phyloP scores from a whole-genome alignment of 2,888 invertebrate genomes.

The Spialia ferax region DNA sequence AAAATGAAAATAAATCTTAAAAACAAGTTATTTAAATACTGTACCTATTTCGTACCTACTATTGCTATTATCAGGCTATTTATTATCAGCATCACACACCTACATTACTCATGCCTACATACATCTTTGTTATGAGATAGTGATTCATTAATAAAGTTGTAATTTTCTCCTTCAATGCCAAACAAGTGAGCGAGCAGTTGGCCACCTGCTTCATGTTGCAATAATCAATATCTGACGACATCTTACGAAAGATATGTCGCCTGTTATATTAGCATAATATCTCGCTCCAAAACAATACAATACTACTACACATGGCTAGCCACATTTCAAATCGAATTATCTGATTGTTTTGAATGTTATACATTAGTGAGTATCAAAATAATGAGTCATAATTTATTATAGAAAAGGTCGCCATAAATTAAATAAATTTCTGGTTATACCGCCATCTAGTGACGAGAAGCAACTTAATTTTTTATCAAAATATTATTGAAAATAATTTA shows the following conservation, averaged over 20 bases:
- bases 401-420: neutral
- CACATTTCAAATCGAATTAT: slow-evolving; percentile 50
- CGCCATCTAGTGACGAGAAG: slow-evolving; percentile 22
- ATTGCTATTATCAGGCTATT: too few relatives aligned
- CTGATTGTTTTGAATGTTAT: slow-evolving; percentile 27
- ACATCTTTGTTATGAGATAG: slow-evolving; percentile 12
- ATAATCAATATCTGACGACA: slow-evolving; percentile 19
- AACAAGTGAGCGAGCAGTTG: slow-evolving; percentile 13
- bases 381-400: neutral
- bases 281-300: slow-evolving; percentile 44
- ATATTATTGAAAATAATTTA: too few relatives aligned
- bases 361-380: neutral
- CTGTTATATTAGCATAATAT: slow-evolving; percentile 40
- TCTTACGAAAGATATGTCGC: slow-evolving; percentile 28
- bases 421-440: neutral
- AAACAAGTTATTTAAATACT: too few relatives aligned
- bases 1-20: too few relatives aligned
- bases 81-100: too few relatives aligned
- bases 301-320: slow-evolving; percentile 43
- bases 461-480: neutral
- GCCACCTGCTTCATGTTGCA: slow-evolving; percentile 29
- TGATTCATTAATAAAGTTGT: slow-evolving; percentile 37
- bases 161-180: slow-evolving; percentile 39
- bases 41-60: too few relatives aligned
- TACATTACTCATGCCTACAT: too few relatives aligned